Evolutionary conservation across 2,797 vertebrate species (phyloP).

Genomic region (Phataginus tricuspis): DNA sequence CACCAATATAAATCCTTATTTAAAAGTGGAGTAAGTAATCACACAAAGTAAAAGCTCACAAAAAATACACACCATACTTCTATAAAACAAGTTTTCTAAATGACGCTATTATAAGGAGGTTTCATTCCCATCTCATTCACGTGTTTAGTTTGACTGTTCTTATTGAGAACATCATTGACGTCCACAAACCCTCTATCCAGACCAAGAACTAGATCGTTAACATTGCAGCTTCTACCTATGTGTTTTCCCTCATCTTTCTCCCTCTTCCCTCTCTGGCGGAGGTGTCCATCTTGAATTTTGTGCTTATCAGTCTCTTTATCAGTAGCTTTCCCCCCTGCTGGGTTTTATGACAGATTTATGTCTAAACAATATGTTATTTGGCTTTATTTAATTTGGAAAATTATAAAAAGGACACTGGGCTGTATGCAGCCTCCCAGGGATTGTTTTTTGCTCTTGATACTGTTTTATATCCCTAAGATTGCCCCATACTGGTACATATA

Average conservation of each 20-base stretch:
- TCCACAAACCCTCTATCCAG: not conserved
- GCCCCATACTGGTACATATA: not conserved
- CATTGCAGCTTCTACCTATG: not conserved
- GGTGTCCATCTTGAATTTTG: not conserved
- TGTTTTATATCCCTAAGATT: not conserved
- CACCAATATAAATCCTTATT: not conserved
- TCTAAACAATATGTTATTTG: not conserved
- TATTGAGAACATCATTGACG: not conserved
- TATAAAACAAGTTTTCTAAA: not conserved
- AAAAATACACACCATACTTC: not conserved
- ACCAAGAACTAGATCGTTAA: not conserved
- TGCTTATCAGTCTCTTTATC: not conserved
- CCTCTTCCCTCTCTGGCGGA: not conserved
- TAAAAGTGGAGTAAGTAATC: not conserved
- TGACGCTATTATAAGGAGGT: not conserved
- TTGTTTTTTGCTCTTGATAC: not conserved
- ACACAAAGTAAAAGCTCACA: not conserved
- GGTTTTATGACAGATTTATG: not conserved
- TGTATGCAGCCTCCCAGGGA: not conserved
- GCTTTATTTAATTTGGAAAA: slow-evolving; percentile 17
- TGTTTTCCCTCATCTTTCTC: not conserved
- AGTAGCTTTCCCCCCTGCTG: not conserved
- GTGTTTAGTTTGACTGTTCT: not conserved
- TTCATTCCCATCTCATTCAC: not conserved
- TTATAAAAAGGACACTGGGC: not conserved